Base-by-base conservation (phyloP, 2,113 vertebrate species). In the Cervus canadensis region DNA sequence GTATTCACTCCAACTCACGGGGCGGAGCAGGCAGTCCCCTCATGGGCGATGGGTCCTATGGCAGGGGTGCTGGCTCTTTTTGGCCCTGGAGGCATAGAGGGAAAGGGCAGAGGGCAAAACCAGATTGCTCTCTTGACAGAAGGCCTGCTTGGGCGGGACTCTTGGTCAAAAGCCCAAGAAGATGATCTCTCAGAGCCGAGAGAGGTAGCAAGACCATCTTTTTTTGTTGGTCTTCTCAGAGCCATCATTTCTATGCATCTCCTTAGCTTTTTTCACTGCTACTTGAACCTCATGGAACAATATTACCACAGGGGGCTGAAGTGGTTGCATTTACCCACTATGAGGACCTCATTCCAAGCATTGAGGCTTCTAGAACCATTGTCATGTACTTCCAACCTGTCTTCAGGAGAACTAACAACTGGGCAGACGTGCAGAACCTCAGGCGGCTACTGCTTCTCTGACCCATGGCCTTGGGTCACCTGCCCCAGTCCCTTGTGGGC, bases 401-500 rank as follows among this genome's bases (percentile, higher is more conserved):
- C 71, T 25, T 54, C 28, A 62, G 87, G 57, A 92, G 52, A 21
- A 54, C 40, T 64, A 40, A 85, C 81, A 60, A 76, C 57, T 59
- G 48, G 86, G 59, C 54, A 84, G 74, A 84, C 8, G n/a, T 48
- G 45, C 64, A 56, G 85, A 56, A 50, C 48, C 62, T 94, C 6
- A 5, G 76, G 88, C 57, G 30, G 17, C 81, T 90, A 25, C 50
- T 88, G 87, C 79, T 95, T 4, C 54, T 84, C 82, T 87, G 89
- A 89, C 95, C 95, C 78, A 59, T 50, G 74, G 60, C 86, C 67
- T 95, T 86, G 67, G 17, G 79, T 94, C 78, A 79, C 84, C 45
- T 28, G 84, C 15, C 71, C 14, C 45, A 50, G 26, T 67, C 50
- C 28, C 33, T 86, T 17, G 28, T 0, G 33, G 78, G 59, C 71